Percentiles rank a stretch among this genome's conserved stretches.
Conservation (phyloP, 2,888 invertebrate species). For the Lissocephala sabroskyi region DNA sequence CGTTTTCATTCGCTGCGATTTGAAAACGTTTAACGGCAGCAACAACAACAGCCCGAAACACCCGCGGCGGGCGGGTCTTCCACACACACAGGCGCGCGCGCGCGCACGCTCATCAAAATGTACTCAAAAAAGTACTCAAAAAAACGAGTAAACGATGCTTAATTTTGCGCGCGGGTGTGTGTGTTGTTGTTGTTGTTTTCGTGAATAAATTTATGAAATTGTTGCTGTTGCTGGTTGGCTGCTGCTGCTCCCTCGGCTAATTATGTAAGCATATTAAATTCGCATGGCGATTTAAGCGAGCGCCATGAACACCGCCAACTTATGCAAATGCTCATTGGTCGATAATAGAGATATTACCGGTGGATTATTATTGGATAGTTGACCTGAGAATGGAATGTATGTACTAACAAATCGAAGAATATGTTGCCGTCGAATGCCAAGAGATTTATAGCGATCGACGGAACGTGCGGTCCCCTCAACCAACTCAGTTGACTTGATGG, state of each 20-base stretch:
- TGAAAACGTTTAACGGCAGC: constrained; percentile 57
- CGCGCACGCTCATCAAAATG: constrained; percentile 5
- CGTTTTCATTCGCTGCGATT: constrained; percentile 65
- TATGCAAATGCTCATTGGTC: no score
- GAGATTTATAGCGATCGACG: no score
- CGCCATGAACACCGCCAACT: no score
- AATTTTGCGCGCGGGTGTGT: no score
- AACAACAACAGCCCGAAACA: constrained; percentile 25
- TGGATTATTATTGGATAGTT: no score
- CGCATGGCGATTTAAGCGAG: not conserved
- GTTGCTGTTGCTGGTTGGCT: constrained; percentile 20
- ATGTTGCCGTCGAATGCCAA: no score
- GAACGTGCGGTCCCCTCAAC: no score
- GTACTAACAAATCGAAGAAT: no score
- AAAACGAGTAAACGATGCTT: no score
- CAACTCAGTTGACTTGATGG: no score
- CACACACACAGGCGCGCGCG: constrained; percentile 29
- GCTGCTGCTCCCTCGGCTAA: constrained; percentile 23
- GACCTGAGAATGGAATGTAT: no score
- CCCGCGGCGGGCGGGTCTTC: constrained; percentile 56
- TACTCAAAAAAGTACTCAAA: constrained; percentile 17
- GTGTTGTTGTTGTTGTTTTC: constrained; percentile 22
- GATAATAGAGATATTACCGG: no score
- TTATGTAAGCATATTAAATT: constrained; percentile 38
- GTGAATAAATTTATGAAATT: constrained; percentile 45